These are phyloP conservation scores for Montifringilla adamsi DNA, from an alignment of 2,113 vertebrate genomes.

Conservation along the genomic window DNA sequence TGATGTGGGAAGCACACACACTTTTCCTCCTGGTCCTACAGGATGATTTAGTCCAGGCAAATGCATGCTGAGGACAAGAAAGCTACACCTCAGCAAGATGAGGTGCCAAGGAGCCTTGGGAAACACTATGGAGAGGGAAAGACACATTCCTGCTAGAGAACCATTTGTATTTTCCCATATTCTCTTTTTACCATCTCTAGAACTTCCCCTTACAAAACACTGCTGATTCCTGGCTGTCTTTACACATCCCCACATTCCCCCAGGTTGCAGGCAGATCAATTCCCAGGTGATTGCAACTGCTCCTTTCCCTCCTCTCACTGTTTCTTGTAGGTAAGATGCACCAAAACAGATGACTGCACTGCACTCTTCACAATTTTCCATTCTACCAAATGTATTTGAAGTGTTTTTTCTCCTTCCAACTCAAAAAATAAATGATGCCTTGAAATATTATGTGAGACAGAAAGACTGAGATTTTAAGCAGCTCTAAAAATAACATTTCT, in stretches of 20 bases:
- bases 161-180: not conserved
- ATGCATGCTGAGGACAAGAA: not conserved
- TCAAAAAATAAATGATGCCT: not conserved
- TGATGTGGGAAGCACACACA: not conserved
- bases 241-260: not conserved
- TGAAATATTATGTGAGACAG: not conserved
- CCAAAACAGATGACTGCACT: not conserved
- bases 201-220: not conserved
- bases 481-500: slow-evolving; percentile 1
- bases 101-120: not conserved
- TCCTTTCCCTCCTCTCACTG: not conserved
- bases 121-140: not conserved
- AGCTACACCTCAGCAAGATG: not conserved
- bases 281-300: not conserved
- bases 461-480: not conserved
- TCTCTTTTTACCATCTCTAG: not conserved
- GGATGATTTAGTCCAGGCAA: not conserved
- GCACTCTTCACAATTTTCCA: not conserved
- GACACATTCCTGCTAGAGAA: not conserved
- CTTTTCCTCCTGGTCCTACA: not conserved
- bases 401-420: not conserved
- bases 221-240: not conserved
- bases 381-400: not conserved
- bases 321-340: not conserved
- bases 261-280: not conserved